phyloP scores from a whole-genome alignment of 1,140 invertebrate genomes.

The Nebria ingens region DNA sequence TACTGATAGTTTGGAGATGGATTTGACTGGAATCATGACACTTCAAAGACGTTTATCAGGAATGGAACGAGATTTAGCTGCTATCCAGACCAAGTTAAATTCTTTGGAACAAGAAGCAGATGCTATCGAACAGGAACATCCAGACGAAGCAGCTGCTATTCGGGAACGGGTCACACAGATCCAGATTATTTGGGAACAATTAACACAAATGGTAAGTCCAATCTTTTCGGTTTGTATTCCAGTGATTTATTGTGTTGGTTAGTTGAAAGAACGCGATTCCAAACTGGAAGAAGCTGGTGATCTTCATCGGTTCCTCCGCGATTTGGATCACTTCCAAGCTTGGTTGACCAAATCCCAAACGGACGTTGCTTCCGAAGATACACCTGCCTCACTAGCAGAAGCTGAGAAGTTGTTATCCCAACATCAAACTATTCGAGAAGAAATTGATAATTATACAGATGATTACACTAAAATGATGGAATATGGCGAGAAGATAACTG shows the following conservation, averaged over 20 bases:
- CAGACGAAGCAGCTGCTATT: slow-evolving; percentile 90
- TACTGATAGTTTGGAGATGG: slow-evolving; percentile 90
- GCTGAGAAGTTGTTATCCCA: slow-evolving; percentile 93
- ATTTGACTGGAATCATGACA: slow-evolving; percentile 80
- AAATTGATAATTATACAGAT: slow-evolving; percentile 97
- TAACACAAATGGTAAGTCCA: slow-evolving; percentile 78
- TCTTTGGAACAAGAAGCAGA: slow-evolving; percentile 87
- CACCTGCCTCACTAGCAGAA: slow-evolving; percentile 89
- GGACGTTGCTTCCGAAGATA: slow-evolving; percentile 96
- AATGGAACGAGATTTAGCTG: slow-evolving; percentile 97
- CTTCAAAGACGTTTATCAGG: slow-evolving; percentile 81
- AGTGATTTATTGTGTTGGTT: slow-evolving; percentile 18
- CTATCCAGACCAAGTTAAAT: slow-evolving; percentile 94
- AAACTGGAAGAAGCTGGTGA: slow-evolving; percentile 98
- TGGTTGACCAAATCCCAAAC: slow-evolving; percentile 98
- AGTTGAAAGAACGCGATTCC: slow-evolving; percentile 92
- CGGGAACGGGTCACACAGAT: slow-evolving; percentile 86
- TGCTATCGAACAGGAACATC: slow-evolving; percentile 83
- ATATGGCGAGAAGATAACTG: slow-evolving; percentile 91
- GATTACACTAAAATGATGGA: slow-evolving; percentile 99
- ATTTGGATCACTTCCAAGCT: slow-evolving; percentile 98
- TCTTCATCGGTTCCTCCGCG: slow-evolving; percentile 93
- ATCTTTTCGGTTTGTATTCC: slow-evolving; percentile 11
- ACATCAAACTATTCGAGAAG: slow-evolving; percentile 95
- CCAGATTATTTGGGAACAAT: slow-evolving; percentile 83